A percentile compares a stretch with the other conserved stretches of the same genome.
These are phyloP conservation scores for Vulpes lagopus DNA, from an alignment of 2,113 vertebrate genomes.

Conservation along the genomic window DNA sequence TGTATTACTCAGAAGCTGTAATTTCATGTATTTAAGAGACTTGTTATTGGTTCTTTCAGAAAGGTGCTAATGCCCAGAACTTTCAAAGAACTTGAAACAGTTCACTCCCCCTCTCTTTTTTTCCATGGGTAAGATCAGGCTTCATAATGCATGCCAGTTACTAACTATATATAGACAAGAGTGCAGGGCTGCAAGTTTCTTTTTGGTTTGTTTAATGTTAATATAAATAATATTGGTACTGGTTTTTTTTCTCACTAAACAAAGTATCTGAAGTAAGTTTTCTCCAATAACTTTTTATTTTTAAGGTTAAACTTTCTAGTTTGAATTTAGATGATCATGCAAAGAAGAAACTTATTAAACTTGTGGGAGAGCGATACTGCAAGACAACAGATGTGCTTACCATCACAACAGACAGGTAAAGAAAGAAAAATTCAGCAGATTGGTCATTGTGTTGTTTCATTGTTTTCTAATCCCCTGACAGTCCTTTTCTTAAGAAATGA, in stretches of 20 bases:
- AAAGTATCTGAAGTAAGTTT: constrained; percentile 48
- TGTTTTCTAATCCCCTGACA: not conserved
- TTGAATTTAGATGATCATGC: constrained; percentile 97
- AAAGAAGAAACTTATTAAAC: constrained; percentile 95
- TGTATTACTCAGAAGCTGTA: not conserved
- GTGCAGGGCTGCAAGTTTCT: not conserved
- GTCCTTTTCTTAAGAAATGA: not conserved
- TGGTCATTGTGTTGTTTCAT: not conserved
- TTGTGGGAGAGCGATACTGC: constrained; percentile 93
- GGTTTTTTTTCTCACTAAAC: not conserved
- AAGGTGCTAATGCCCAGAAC: not conserved
- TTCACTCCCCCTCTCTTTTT: not conserved
- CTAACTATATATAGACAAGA: not conserved
- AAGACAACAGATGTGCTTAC: constrained; percentile 91
- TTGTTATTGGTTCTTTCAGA: not conserved
- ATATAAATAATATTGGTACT: not conserved
- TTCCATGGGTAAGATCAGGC: not conserved
- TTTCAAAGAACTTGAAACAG: not conserved
- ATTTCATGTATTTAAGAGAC: constrained; percentile 6
- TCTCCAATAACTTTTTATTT: constrained; percentile 66
- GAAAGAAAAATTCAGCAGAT: not conserved
- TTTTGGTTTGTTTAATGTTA: constrained; percentile 49
- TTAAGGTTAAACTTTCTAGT: constrained; percentile 94
- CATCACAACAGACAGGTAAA: constrained; percentile 94
- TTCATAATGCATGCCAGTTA: not conserved